Evolutionary conservation across 1,140 invertebrate genomes (phyloP).

Genomic region (Drosophila arizonae): DNA sequence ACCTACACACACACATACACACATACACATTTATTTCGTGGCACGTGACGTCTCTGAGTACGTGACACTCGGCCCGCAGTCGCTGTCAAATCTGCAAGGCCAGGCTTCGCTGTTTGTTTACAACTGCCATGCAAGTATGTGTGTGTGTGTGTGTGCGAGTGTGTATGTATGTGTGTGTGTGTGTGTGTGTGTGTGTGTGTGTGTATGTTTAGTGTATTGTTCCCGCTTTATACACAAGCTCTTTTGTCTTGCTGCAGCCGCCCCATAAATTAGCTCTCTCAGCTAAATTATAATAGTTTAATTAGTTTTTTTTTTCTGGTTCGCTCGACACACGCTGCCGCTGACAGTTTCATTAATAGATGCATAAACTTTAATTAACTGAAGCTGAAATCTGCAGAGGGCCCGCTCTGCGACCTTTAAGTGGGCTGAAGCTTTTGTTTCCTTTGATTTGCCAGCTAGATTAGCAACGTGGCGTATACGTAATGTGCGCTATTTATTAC

Average conservation of each 20-base stretch:
- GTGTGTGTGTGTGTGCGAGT: constrained; percentile 14
- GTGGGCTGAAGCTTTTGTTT: not conserved
- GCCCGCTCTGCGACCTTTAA: not conserved
- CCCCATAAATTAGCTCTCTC: constrained; percentile 75
- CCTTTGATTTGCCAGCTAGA: not conserved
- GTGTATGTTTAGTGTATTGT: constrained; percentile 19
- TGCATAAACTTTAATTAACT: constrained; percentile 71
- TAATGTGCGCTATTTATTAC: not conserved
- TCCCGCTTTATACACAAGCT: constrained; percentile 14
- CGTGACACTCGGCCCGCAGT: constrained; percentile 57
- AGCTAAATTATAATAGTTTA: constrained; percentile 78
- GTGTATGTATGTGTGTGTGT: constrained; percentile 17
- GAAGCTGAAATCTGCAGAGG: constrained; percentile 4
- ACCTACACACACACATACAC: constrained; percentile 13
- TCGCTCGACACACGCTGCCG: constrained; percentile 40
- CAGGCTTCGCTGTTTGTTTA: constrained; percentile 55
- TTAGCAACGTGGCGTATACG: not conserved
- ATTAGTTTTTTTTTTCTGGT: constrained; percentile 60
- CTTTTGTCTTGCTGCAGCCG: constrained; percentile 34
- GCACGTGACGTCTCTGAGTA: constrained; percentile 64
- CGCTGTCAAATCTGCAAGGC: constrained; percentile 67
- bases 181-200: constrained; percentile 6
- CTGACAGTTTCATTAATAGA: constrained; percentile 71
- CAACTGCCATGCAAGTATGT: constrained; percentile 16
- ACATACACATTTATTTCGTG: constrained; percentile 22